These are phyloP conservation scores for Mizuhopecten yessoensis DNA, from an alignment of 1,140 invertebrate species.

Conservation along the genomic window DNA sequence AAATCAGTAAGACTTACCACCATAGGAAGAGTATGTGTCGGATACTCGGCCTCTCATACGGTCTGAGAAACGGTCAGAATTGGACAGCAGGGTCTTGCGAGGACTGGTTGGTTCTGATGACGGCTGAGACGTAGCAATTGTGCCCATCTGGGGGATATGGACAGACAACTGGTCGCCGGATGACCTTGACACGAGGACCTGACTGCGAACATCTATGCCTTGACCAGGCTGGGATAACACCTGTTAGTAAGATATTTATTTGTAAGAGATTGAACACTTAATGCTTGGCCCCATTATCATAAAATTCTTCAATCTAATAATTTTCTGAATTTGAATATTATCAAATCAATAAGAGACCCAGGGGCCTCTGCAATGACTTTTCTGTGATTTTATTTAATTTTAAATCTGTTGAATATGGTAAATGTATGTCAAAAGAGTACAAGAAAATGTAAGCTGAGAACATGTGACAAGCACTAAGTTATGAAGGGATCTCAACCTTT, in stretches of 20 bases:
- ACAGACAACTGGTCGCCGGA: constrained; percentile 69
- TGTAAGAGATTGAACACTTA: too few relatives aligned
- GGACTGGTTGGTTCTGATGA: constrained; percentile 77
- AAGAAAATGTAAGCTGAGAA: too few relatives aligned
- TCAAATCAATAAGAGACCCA: too few relatives aligned
- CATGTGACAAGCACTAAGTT: too few relatives aligned
- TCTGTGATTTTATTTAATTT: too few relatives aligned
- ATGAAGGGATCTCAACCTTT: too few relatives aligned
- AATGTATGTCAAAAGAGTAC: too few relatives aligned
- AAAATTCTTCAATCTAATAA: too few relatives aligned
- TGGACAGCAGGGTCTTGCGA: constrained; percentile 54
- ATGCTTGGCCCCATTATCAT: too few relatives aligned
- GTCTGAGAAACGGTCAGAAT: constrained; percentile 40
- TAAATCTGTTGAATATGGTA: too few relatives aligned
- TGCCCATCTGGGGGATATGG: constrained; percentile 66
- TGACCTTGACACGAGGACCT: constrained; percentile 49
- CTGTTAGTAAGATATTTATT: constrained; percentile 72
- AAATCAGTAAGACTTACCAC: constrained; percentile 35
- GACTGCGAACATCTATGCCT: constrained; percentile 70
- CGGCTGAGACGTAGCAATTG: constrained; percentile 58
- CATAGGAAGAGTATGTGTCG: not conserved
- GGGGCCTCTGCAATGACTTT: too few relatives aligned
- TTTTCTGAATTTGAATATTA: too few relatives aligned
- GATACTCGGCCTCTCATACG: not conserved
- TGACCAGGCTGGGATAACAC: constrained; percentile 86